phyloP scores from a whole-genome alignment of 2,888 invertebrate genomes.

The Gnatocerus cornutus region DNA sequence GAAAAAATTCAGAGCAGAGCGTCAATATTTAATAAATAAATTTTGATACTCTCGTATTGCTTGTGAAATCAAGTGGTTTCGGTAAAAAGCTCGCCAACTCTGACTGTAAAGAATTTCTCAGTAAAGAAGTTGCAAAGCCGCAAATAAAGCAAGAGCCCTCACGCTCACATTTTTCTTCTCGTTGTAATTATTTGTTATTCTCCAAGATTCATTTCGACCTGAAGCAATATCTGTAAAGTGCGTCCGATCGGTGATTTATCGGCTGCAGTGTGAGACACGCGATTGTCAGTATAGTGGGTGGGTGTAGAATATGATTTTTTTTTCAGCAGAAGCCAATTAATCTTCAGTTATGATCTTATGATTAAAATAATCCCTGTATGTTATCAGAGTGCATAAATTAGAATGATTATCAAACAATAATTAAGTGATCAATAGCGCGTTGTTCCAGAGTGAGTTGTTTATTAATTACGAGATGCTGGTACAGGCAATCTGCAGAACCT shows the following conservation, averaged over 20 bases:
- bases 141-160: background rate
- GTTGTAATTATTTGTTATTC: slow-evolving; percentile 46
- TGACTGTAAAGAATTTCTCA: too few relatives aligned
- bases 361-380: slow-evolving; percentile 28
- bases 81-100: too few relatives aligned
- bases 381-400: slow-evolving; percentile 41
- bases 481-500: slow-evolving; percentile 52
- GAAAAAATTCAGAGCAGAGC: too few relatives aligned
- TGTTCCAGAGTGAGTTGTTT: slow-evolving; percentile 53
- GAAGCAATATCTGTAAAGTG: slow-evolving; percentile 46
- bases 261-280: slow-evolving; percentile 48
- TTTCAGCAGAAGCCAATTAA: slow-evolving; percentile 40
- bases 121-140: background rate
- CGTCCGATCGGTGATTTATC: slow-evolving; percentile 49
- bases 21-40: too few relatives aligned
- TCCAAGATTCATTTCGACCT: slow-evolving; percentile 38
- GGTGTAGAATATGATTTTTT: slow-evolving; percentile 40
- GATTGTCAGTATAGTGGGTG: slow-evolving; percentile 50
- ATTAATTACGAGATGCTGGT: slow-evolving; percentile 54
- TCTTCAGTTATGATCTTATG: slow-evolving; percentile 47
- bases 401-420: slow-evolving; percentile 53
- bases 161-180: slow-evolving; percentile 22
- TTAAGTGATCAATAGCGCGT: slow-evolving; percentile 62
- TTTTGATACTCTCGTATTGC: too few relatives aligned
- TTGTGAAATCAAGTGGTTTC: too few relatives aligned